These are phyloP conservation scores for Sciaenops ocellatus DNA, from an alignment of 2,797 vertebrate genomes.

Conservation along the genomic window DNA sequence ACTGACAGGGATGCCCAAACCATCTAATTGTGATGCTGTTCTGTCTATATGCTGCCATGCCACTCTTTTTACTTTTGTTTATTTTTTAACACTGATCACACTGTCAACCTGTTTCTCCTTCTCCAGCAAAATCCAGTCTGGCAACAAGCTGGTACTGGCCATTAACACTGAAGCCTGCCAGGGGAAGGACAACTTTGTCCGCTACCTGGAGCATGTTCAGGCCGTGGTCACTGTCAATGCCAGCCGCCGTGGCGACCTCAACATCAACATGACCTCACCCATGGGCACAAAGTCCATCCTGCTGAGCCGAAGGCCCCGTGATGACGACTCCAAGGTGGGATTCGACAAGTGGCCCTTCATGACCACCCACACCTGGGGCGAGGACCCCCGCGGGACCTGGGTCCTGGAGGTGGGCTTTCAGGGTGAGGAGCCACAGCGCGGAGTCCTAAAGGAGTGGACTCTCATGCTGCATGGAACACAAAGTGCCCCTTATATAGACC, in stretches of 20 bases:
- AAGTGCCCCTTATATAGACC: conserved; percentile 99
- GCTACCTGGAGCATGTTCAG: conserved; percentile 98
- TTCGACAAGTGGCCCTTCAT: conserved; percentile 99
- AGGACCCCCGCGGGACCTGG: conserved; percentile 97
- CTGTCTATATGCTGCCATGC: background rate
- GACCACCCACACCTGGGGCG: conserved; percentile 99
- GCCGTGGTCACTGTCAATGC: conserved; percentile 96
- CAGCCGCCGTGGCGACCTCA: conserved; percentile 95
- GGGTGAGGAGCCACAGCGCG: conserved; percentile 88
- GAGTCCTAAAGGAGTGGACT: conserved; percentile 97
- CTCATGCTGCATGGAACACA: conserved; percentile 99
- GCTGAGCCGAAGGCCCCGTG: conserved; percentile 94
- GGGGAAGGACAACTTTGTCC: conserved; percentile 97
- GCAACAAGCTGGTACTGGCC: conserved; percentile 90
- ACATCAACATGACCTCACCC: conserved; percentile 98
- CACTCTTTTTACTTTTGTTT: background rate
- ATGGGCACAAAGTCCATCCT: conserved; percentile 99
- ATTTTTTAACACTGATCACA: background rate
- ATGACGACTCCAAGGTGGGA: conserved; percentile 97
- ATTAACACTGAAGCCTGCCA: conserved; percentile 93
- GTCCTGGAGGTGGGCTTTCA: conserved; percentile 94
- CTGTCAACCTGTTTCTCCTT: conserved; percentile 35
- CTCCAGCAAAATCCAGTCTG: conserved; percentile 92
- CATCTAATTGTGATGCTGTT: background rate
- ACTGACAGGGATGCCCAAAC: background rate